A percentile compares a stretch with the other conserved stretches of the same genome.
These are phyloP conservation scores for Chloroceryle inda DNA, from an alignment of 2,797 vertebrate species.

Conservation along the genomic window DNA sequence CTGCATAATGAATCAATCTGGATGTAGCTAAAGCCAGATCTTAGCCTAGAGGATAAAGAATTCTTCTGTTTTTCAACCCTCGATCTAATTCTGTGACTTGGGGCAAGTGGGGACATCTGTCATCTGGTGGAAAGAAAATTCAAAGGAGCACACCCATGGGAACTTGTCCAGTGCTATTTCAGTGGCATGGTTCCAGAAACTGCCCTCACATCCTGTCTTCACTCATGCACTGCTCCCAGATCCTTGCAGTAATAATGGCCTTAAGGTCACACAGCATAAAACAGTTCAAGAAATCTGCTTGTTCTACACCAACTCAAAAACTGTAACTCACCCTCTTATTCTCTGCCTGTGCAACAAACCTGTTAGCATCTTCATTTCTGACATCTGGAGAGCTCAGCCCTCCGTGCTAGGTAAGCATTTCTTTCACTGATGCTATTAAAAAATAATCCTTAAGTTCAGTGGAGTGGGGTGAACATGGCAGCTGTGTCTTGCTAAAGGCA, in stretches of 20 bases:
- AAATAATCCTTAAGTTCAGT: not conserved
- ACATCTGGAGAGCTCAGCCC: not conserved
- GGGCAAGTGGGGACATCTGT: not conserved
- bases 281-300: not conserved
- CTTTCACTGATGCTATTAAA: not conserved
- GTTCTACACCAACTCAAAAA: not conserved
- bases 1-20: not conserved
- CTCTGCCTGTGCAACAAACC: not conserved
- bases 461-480: not conserved
- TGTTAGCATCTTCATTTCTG: not conserved
- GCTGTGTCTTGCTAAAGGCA: not conserved
- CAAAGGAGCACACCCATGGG: not conserved
- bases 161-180: not conserved
- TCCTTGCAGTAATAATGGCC: not conserved
- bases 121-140: not conserved
- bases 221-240: not conserved
- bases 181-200: not conserved
- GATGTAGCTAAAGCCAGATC: not conserved
- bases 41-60: not conserved
- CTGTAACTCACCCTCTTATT: not conserved
- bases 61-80: not conserved
- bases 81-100: not conserved
- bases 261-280: not conserved
- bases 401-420: not conserved
- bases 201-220: not conserved